phyloP scores from a whole-genome alignment of 2,113 vertebrate species.

The Gobius niger region DNA sequence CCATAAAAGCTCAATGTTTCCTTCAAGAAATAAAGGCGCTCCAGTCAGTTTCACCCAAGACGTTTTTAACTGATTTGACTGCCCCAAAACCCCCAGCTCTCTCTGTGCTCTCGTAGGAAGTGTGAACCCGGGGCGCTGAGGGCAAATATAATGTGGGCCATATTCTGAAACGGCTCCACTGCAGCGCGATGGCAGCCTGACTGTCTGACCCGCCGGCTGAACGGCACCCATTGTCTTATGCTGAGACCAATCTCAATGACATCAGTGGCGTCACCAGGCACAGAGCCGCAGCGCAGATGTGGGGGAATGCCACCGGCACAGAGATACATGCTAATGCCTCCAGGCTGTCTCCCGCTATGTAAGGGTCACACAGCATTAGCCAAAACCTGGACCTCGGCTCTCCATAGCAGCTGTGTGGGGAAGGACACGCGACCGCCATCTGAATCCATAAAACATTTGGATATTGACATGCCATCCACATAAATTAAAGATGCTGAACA shows the following conservation, averaged over 20 bases:
- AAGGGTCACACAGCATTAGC: background rate
- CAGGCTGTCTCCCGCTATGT: background rate
- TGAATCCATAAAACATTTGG: constrained; percentile 3
- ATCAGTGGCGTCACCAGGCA: background rate
- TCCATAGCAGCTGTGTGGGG: background rate
- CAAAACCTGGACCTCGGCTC: background rate
- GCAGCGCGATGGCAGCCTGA: background rate
- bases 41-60: background rate
- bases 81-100: constrained; percentile 3
- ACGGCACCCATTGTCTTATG: constrained; percentile 39
- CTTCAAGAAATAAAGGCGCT: too few relatives aligned
- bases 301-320: constrained; percentile 8
- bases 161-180: background rate
- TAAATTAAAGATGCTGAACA: background rate
- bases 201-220: constrained; percentile 22
- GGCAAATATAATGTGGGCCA: background rate
- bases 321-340: constrained; percentile 2
- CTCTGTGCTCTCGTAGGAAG: background rate
- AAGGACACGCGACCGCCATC: background rate
- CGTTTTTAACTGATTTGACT: background rate
- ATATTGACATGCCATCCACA: constrained; percentile 7
- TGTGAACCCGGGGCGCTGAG: background rate
- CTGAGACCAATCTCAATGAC: constrained; percentile 15
- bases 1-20: too few relatives aligned
- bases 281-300: background rate